These are phyloP conservation scores for Trissonchulus sp. DNA, from an alignment of 2,888 invertebrate species.

Conservation along the genomic window DNA sequence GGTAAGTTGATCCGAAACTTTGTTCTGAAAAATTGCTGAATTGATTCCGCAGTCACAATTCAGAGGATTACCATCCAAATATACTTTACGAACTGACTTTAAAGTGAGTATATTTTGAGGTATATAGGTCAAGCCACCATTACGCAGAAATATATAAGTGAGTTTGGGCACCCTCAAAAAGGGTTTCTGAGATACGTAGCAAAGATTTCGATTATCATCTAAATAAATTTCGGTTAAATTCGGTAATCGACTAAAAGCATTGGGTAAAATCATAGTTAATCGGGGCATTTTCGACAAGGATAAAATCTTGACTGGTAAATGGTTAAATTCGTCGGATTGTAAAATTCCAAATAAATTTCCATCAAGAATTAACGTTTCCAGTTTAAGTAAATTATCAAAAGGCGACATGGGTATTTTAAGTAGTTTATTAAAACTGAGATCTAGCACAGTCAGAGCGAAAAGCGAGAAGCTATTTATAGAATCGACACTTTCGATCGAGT, in stretches of 20 bases:
- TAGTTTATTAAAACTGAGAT: conserved; percentile 24
- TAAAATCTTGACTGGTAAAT: background rate
- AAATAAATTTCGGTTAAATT: background rate
- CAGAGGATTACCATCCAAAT: conserved; percentile 17
- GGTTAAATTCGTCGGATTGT: background rate
- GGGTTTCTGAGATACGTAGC: conserved; percentile 22
- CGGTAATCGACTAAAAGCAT: conserved; percentile 4
- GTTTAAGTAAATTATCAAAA: background rate
- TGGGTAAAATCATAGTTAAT: conserved; percentile 23
- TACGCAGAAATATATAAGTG: background rate
- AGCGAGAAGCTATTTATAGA: background rate
- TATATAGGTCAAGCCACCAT: background rate
- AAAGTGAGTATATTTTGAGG: background rate
- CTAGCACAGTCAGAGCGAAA: background rate
- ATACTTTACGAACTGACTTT: background rate
- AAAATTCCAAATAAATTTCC: conserved; percentile 25
- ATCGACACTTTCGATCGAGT: background rate
- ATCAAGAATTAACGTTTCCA: conserved; percentile 18
- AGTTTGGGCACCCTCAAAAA: background rate
- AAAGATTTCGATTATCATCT: background rate
- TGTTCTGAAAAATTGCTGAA: background rate
- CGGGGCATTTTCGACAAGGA: background rate
- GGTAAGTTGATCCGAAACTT: background rate
- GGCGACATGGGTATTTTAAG: background rate
- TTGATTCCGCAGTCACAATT: conserved; percentile 11